Percentiles rank a stretch among this genome's conserved stretches.
phyloP scores from a whole-genome alignment of 2,797 vertebrate genomes.

The Neomorphus geoffroyi region DNA sequence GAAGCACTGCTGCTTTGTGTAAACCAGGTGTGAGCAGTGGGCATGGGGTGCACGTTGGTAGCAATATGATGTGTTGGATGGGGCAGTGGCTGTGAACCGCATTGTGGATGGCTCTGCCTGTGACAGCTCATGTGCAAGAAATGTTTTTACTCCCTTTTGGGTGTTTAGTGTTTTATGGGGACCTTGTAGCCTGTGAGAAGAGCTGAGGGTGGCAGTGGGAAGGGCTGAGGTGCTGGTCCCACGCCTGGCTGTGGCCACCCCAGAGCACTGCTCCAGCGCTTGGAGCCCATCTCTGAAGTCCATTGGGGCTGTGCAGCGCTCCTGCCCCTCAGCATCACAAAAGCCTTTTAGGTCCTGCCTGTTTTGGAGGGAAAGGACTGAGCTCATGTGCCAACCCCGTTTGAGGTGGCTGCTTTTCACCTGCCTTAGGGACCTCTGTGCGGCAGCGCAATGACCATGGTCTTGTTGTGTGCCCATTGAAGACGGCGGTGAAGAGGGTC shows the following conservation, averaged over 20 bases:
- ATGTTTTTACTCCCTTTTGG: neutral
- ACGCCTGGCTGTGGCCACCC: neutral
- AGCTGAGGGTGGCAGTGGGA: neutral
- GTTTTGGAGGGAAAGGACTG: neutral
- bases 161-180: neutral
- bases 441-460: rapidly evolving
- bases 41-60: rapidly evolving
- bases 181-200: neutral
- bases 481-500: neutral
- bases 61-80: neutral
- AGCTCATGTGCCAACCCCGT: neutral
- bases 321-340: neutral
- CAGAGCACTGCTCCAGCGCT: neutral
- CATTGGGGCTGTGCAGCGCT: neutral
- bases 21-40: neutral
- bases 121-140: neutral
- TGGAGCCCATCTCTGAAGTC: neutral
- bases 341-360: neutral
- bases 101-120: neutral
- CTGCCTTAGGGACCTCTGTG: neutral
- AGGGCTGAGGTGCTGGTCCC: neutral
- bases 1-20: rapidly evolving
- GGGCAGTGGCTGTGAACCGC: neutral
- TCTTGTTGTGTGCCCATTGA: neutral
- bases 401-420: no score